Evolutionary conservation across 1,140 invertebrate genomes (phyloP), one percentile per base, ranked within the genome.

Genomic region (Diachasmimorpha longicaudata): DNA sequence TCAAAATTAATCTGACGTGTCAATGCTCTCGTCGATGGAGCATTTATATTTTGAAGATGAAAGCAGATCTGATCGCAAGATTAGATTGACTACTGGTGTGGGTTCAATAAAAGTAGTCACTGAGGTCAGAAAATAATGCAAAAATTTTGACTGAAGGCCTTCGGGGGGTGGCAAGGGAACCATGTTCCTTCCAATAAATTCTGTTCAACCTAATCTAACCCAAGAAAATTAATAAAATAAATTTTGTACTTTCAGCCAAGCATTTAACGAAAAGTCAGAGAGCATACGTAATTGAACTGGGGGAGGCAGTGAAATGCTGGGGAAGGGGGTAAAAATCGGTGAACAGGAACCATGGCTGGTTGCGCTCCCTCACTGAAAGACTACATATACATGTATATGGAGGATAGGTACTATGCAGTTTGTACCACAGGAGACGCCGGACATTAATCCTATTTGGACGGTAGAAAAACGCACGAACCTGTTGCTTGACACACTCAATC

Each of bases 311-410:
- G 71, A 78, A 79, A 80, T 31, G 70, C 77, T 79, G 81, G 82
- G 81, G 83, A 86, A 86, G 82, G 84, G 85, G 86, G 83, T 86
- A 84, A 85, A 83, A 87, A 86, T 87, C 85, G 85, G 85, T 85
- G 86, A 86, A 80, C 82, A 86, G 86, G 86, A 87, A 86, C 80
- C 81, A 85, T 80, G 86, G 85, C 81, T 86, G 82, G 85, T 82
- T 87, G 86, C 84, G 77, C 85, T 87, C 86, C 86, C 86, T 87
- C 44, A 46, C 44, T 46, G 44, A 9, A 46, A 46, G 10, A 46
- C 44, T 46, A 46, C 11, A 46, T 46, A 84, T 83, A 81, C n/a
- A 70, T 36, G 36, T 66, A 66, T 63, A 74, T 13, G 58, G 13
- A 19, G 19, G 37, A 63, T 46, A 66, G 25, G 21, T 25, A 16